These are phyloP conservation scores for Masticophis lateralis DNA, from an alignment of 2,797 vertebrate genomes.

Conservation along the genomic window DNA sequence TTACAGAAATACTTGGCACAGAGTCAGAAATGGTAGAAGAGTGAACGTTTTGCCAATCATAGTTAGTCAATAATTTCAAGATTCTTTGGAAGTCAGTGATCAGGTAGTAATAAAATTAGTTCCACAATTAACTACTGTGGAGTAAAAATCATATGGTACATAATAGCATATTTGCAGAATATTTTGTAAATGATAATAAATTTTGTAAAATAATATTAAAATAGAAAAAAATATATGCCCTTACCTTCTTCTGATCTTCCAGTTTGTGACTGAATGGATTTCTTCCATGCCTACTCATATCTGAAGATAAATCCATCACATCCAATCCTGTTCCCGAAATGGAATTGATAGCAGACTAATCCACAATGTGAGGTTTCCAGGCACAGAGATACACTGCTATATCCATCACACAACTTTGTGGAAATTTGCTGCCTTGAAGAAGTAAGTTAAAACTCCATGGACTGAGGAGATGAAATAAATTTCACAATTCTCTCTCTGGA, in stretches of 20 bases:
- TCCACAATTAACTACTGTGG: not conserved
- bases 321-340: constrained; percentile 71
- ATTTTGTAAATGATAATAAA: constrained; percentile 19
- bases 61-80: constrained; percentile 37
- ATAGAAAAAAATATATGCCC: constrained; percentile 54
- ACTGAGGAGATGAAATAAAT: constrained; percentile 59
- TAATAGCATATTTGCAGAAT: not conserved
- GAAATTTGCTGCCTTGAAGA: constrained; percentile 63
- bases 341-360: constrained; percentile 75
- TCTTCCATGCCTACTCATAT: constrained; percentile 92
- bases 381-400: constrained; percentile 59
- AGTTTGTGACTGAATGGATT: constrained; percentile 95
- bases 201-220: constrained; percentile 25
- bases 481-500: constrained; percentile 58
- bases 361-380: constrained; percentile 67
- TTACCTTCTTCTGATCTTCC: constrained; percentile 99
- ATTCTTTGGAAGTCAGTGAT: constrained; percentile 35
- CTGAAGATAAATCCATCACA: constrained; percentile 95
- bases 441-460: constrained; percentile 64
- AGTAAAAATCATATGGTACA: not conserved
- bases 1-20: constrained; percentile 5
- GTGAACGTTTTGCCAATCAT: constrained; percentile 26
- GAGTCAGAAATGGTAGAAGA: constrained; percentile 6
- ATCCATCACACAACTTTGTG: constrained; percentile 73
- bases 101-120: constrained; percentile 22